Evolutionary conservation across 2,113 vertebrate genomes (phyloP).

Genomic region (Cnemophilus loriae): DNA sequence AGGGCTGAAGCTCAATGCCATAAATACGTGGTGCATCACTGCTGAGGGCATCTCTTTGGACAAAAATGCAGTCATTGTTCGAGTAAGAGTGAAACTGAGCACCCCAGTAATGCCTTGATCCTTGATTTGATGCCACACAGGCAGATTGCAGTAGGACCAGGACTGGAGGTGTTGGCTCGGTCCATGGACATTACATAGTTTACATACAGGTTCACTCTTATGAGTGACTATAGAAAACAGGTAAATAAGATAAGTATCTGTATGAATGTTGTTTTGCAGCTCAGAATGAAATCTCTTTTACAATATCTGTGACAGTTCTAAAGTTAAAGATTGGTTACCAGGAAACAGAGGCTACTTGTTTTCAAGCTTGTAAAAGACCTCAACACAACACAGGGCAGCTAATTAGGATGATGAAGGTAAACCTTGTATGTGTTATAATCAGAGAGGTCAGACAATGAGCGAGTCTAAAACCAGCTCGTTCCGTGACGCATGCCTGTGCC

Average conservation of each 20-base stretch:
- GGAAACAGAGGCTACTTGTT: background rate
- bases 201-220: background rate
- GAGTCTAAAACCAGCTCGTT: constrained; percentile 5
- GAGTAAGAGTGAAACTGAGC: background rate
- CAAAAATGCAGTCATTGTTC: background rate
- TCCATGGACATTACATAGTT: background rate
- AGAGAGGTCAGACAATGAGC: background rate
- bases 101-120: background rate
- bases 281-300: background rate
- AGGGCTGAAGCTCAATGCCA: background rate
- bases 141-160: background rate
- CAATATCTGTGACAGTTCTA: background rate
- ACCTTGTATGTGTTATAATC: background rate
- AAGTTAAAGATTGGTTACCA: background rate
- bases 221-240: background rate
- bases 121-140: background rate
- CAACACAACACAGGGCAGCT: background rate
- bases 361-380: background rate
- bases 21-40: background rate
- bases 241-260: background rate
- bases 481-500: background rate
- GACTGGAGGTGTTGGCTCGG: background rate
- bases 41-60: background rate
- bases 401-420: constrained; percentile 23
- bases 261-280: background rate